These are phyloP conservation scores for Mimas tiliae DNA, from an alignment of 2,888 invertebrate species.

Conservation along the genomic window DNA sequence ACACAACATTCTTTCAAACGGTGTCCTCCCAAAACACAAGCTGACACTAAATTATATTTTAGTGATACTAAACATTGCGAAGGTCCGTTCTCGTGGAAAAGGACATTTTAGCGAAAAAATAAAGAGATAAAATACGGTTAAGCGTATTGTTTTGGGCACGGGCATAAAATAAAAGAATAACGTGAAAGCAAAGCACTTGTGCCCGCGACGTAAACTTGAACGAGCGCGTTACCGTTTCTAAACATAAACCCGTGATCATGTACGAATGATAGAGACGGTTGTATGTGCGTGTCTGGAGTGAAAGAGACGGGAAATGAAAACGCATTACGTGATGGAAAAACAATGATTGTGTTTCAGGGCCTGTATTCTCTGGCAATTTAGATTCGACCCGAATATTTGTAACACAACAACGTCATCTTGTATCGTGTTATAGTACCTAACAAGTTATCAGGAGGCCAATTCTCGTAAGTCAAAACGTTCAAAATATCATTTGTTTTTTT, in stretches of 20 bases:
- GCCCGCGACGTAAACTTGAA: slow-evolving; percentile 33
- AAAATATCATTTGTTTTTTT: no score
- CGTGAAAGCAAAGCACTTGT: slow-evolving; percentile 27
- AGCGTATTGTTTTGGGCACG: slow-evolving; percentile 22
- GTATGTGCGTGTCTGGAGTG: not conserved
- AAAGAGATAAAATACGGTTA: slow-evolving; percentile 24
- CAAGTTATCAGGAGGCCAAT: no score
- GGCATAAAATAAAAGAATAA: slow-evolving; percentile 31
- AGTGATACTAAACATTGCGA: slow-evolving; percentile 12
- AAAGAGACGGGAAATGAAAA: not conserved
- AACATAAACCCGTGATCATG: not conserved
- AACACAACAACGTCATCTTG: not conserved
- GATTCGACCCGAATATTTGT: not conserved
- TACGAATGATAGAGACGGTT: not conserved
- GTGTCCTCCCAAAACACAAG: not conserved
- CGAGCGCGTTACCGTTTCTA: slow-evolving; percentile 26
- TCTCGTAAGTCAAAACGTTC: no score
- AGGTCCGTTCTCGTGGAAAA: slow-evolving; percentile 10
- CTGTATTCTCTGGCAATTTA: not conserved
- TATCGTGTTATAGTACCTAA: no score
- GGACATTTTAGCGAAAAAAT: slow-evolving; percentile 21
- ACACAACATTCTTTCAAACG: not conserved
- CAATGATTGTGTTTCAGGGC: not conserved
- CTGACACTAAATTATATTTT: slow-evolving; percentile 21
- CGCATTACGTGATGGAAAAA: not conserved